These are phyloP conservation scores for Epirrhoe tristata DNA, from an alignment of 2,888 invertebrate genomes.

Conservation along the genomic window DNA sequence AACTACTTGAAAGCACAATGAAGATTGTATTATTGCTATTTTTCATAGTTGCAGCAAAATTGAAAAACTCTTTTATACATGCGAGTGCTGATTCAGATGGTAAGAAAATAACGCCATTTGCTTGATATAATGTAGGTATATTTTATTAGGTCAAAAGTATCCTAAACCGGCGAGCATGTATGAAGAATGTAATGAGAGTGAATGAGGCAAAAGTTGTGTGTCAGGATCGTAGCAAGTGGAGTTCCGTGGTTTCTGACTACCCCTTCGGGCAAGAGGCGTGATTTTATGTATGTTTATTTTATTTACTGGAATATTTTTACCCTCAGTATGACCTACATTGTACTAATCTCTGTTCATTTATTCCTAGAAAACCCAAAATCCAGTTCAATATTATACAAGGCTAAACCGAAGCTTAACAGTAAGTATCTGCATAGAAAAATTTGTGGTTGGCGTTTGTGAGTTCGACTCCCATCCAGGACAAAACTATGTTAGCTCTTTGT, in stretches of 20 bases:
- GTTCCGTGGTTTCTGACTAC: too few species aligned
- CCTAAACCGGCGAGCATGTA: too few species aligned
- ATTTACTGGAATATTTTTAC: neutral
- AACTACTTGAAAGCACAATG: slow-evolving; percentile 14
- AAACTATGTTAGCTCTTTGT: too few species aligned
- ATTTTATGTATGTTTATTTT: too few species aligned
- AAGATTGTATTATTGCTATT: slow-evolving; percentile 13
- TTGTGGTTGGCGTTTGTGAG: too few species aligned
- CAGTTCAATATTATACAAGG: slow-evolving; percentile 25
- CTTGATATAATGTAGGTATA: too few species aligned
- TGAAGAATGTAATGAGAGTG: too few species aligned
- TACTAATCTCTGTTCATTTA: neutral
- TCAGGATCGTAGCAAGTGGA: too few species aligned
- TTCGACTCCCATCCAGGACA: neutral
- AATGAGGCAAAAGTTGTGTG: too few species aligned
- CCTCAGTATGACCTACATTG: neutral
- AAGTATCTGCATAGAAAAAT: slow-evolving; percentile 5
- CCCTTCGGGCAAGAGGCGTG: too few species aligned
- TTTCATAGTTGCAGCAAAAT: neutral
- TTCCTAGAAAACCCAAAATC: slow-evolving; percentile 9
- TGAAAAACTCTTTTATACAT: neutral
- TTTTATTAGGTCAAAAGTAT: too few species aligned
- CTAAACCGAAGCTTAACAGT: slow-evolving; percentile 18
- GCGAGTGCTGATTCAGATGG: neutral
- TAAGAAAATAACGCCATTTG: too few species aligned